Evolutionary conservation across 2,888 invertebrate genomes (phyloP), one percentile per base, ranked within the genome.

Genomic region (Notocelia uddmanniana): DNA sequence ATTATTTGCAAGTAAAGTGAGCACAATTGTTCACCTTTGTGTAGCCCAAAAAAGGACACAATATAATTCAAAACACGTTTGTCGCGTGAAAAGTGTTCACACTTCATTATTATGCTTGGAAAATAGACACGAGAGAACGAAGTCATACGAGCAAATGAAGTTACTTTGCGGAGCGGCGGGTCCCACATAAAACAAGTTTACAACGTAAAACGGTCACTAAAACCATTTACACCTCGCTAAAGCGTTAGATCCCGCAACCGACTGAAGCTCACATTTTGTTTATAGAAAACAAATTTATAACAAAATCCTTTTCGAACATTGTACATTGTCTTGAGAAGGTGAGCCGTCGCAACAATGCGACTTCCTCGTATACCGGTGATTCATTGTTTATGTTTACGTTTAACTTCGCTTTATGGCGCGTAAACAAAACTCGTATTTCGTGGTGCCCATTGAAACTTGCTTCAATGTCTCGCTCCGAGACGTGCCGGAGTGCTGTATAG

Each of bases 131-230:
- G 62, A 67, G 67, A 57, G 60, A 57, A 72, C 52, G 48, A 63
- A 58, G 68, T 63, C 68, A 69, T 50, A 69, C 52, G 68, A 74
- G 78, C 75, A 82, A 84, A 85, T 78, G 74, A 78, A 80, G 81
- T 85, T 85, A 82, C 76, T 70, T 76, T 74, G 77, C 73, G 80
- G 80, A 75, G 77, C 73, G 80, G 79, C 75, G 62, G 73, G 73
- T 66, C 71, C 66, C 72, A 57, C 73, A 73, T 68, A 70, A 78
- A 80, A 78, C 76, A 73, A 79, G 77, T 78, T 80, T 75, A 75
- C 77, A 63, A 73, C 73, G 74, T 78, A 78, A 82, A 85, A 81
- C 83, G 79, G 80, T 80, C 80, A 80, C 81, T 81, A 80, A 79
- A 78, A 80, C 75, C 75, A 78, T 81, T 82, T 78, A 76, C 73